Evolutionary conservation across 2,888 invertebrate genomes (phyloP).

Genomic region (Carpatolechia fugitivella): DNA sequence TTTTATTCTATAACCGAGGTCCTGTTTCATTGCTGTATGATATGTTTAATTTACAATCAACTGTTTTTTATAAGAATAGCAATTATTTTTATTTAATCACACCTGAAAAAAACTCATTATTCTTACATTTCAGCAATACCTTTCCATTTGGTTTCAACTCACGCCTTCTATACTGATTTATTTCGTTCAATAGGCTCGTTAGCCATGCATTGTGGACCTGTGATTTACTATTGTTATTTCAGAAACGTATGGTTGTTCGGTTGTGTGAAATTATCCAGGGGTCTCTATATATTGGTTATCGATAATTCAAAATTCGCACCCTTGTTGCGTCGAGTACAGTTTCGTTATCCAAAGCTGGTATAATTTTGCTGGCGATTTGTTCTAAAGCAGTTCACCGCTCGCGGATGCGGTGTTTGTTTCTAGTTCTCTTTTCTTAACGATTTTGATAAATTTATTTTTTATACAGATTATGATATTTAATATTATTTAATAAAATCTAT

Average conservation of each 20-base stretch:
- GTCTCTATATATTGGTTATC: conserved; percentile 13
- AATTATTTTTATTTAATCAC: no score
- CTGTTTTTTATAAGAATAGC: no score
- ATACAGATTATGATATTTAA: no score
- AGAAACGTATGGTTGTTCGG: background rate
- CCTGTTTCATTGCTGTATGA: no score
- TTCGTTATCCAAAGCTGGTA: background rate
- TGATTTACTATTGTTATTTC: conserved; percentile 2
- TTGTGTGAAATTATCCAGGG: conserved; percentile 1
- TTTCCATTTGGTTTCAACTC: conserved; percentile 11
- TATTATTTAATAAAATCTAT: no score
- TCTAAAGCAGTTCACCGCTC: no score
- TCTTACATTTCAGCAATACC: background rate
- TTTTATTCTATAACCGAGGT: no score
- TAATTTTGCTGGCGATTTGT: no score
- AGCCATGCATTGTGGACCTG: conserved; percentile 12
- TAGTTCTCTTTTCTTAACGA: no score
- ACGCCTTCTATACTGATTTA: conserved; percentile 16
- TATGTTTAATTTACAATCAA: no score
- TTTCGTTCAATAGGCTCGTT: conserved; percentile 9
- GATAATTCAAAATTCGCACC: conserved; percentile 24
- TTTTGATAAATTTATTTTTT: no score
- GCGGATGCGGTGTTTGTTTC: no score
- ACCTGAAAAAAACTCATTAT: background rate
- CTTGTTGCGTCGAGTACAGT: background rate